Base-by-base conservation (phyloP, 2,888 invertebrate genomes). In the Calliopum simillimum region DNA sequence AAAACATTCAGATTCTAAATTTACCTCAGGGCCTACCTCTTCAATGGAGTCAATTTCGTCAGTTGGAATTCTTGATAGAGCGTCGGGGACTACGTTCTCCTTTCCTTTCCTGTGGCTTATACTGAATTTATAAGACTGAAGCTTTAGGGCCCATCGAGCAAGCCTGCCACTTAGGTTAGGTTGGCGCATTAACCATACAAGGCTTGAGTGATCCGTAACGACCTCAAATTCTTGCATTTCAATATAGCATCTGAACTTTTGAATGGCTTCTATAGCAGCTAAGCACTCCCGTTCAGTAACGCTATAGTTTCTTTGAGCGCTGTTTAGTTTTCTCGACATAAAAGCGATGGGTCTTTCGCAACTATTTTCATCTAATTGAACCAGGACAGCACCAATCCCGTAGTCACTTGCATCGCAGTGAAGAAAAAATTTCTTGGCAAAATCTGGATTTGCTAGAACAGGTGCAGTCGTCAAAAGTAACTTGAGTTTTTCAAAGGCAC, bases 281-380 rank as follows among this genome's bases (percentile, higher is more conserved):
- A 74, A 47, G 33, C 75, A 74, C 53, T 75, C 75, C 21, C 67
- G 55, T n/a, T n/a, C n/a, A n/a, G n/a, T n/a, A n/a, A n/a, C n/a
- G n/a, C n/a, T n/a, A n/a, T n/a, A n/a, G n/a, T n/a, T n/a, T n/a
- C n/a, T n/a, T n/a, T n/a, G n/a, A n/a, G n/a, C n/a, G n/a, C n/a
- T n/a, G n/a, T n/a, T n/a, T n/a, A n/a, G n/a, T n/a, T n/a, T n/a
- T n/a, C n/a, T n/a, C n/a, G n/a, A n/a, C n/a, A n/a, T n/a, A n/a
- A n/a, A n/a, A n/a, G n/a, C n/a, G n/a, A n/a, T n/a, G n/a, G n/a
- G n/a, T n/a, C n/a, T n/a, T n/a, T n/a, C n/a, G n/a, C n/a, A n/a
- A n/a, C n/a, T n/a, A n/a, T n/a, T n/a, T n/a, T n/a, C n/a, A n/a
- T n/a, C n/a, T n/a, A n/a, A n/a, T n/a, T n/a, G n/a, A n/a, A n/a